A percentile compares a stretch with the other conserved stretches of the same genome.
Evolutionary conservation across 1,140 invertebrate species (phyloP).

Genomic region (Papilio xuthus): DNA sequence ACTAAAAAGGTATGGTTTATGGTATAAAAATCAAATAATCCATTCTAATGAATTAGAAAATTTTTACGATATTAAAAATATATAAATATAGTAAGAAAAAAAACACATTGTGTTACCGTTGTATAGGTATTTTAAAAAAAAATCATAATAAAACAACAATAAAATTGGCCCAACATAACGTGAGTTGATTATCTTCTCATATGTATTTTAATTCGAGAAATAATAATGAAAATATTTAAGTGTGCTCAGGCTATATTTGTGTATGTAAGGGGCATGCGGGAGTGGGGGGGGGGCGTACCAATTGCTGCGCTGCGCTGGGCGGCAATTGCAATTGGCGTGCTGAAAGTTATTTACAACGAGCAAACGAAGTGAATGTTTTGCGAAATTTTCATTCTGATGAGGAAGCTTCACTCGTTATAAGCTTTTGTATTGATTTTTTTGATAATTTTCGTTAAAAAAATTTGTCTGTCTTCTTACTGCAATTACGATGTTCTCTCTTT

Average conservation of each 20-base stretch:
- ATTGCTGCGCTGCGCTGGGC: no score
- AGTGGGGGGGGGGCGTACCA: background rate
- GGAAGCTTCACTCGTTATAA: background rate
- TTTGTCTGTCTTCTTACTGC: background rate
- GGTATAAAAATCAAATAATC: no score
- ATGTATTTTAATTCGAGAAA: background rate
- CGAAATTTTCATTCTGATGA: background rate
- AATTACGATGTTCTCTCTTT: background rate
- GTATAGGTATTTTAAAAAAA: background rate
- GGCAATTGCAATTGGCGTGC: no score
- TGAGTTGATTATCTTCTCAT: background rate
- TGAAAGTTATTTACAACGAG: background rate
- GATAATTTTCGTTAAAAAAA: background rate
- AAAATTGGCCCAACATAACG: background rate
- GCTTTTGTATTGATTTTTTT: background rate
- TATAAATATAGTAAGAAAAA: background rate
- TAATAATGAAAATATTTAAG: constrained; percentile 11
- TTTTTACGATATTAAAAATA: background rate
- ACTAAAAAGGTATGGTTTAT: no score
- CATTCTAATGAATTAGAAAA: background rate
- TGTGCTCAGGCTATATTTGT: background rate
- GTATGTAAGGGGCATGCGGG: background rate
- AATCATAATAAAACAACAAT: background rate
- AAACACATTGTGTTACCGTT: background rate
- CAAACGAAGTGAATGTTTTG: background rate